A percentile compares a stretch with the other conserved stretches of the same genome.
Evolutionary conservation across 92 coral and sea anemone genomes (phyloP).

Genomic region (Epizoanthus scotinus): DNA sequence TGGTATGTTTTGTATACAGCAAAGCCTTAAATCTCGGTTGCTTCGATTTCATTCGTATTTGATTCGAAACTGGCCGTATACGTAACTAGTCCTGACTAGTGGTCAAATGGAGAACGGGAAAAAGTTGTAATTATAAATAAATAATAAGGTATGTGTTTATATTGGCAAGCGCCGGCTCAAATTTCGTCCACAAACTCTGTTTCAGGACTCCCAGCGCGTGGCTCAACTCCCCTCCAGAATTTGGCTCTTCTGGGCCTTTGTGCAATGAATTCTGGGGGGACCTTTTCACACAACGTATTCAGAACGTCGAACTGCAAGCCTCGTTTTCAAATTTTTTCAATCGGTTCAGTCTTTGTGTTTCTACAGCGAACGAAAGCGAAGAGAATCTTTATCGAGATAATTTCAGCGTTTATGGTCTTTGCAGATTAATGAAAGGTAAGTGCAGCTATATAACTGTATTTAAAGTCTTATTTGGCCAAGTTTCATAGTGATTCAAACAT

Average conservation of each 20-base stretch:
- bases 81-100: no score
- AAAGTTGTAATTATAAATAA: no score
- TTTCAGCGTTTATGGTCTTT: not conserved
- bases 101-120: no score
- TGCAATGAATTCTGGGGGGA: not conserved
- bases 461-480: not conserved
- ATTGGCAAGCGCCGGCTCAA: not conserved
- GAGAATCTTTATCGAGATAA: not conserved
- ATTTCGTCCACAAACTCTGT: not conserved
- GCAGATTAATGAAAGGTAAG: conserved; percentile 1
- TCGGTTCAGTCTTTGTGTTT: conserved; percentile 5
- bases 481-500: not conserved
- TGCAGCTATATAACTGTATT: not conserved
- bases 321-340: not conserved
- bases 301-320: not conserved
- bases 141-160: not conserved
- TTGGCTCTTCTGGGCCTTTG: not conserved
- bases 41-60: no score
- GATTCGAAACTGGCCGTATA: no score
- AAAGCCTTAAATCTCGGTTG: no score
- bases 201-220: not conserved
- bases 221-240: not conserved
- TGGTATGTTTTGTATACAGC: no score
- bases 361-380: not conserved
- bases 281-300: not conserved